Evolutionary conservation across 2,113 vertebrate species (phyloP).

Genomic region (Hystrix cristata): DNA sequence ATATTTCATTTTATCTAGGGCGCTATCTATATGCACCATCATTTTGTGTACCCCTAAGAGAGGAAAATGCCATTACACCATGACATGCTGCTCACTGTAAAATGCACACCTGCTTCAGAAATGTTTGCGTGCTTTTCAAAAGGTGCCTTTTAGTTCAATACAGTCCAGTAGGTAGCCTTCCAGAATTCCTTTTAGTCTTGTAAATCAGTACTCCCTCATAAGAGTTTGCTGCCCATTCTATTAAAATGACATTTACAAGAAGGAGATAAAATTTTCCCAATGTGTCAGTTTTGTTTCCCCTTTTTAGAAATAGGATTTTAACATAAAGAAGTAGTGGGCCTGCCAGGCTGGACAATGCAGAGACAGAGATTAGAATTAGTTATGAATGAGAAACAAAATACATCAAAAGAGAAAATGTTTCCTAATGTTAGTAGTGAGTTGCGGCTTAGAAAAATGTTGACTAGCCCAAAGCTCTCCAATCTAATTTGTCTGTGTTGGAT

Average conservation of each 20-base stretch:
- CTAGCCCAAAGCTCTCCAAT: conserved; percentile 45
- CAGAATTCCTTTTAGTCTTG: neutral
- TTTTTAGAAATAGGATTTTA: conserved; percentile 45
- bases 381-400: conserved; percentile 79
- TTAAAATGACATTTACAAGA: conserved; percentile 55
- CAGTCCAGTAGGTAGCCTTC: neutral
- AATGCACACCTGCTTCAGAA: neutral
- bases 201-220: neutral
- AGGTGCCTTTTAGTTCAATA: neutral
- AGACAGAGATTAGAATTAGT: conserved; percentile 78
- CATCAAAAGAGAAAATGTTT: conserved; percentile 76
- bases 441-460: conserved; percentile 54
- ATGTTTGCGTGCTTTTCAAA: neutral
- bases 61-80: neutral
- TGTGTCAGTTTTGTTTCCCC: neutral
- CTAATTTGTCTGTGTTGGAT: conserved; percentile 49
- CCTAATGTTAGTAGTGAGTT: conserved; percentile 69
- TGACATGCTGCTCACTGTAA: neutral
- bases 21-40: neutral
- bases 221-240: neutral
- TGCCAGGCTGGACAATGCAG: conserved; percentile 69
- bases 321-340: conserved; percentile 65
- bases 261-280: conserved; percentile 49
- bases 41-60: neutral
- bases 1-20: neutral